These are phyloP conservation scores for Nephrotoma flavescens DNA, from an alignment of 2,888 invertebrate species.

Conservation along the genomic window DNA sequence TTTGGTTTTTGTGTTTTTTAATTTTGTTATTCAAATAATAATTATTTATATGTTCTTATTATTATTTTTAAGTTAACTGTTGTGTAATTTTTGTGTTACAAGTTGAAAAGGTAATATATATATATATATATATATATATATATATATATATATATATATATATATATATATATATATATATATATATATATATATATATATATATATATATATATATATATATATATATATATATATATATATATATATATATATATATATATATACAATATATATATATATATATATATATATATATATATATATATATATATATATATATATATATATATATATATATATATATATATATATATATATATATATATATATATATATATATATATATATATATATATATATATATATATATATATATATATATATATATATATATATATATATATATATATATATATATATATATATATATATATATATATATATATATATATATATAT, in stretches of 20 bases:
- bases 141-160: background rate
- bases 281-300: background rate
- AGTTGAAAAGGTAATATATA: background rate
- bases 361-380: background rate
- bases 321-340: background rate
- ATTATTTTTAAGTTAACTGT: background rate
- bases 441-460: background rate
- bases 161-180: background rate
- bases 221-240: too few species aligned
- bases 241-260: too few species aligned
- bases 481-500: background rate
- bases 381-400: background rate
- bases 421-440: background rate
- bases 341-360: background rate
- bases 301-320: background rate
- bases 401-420: background rate
- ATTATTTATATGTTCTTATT: background rate
- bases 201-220: background rate
- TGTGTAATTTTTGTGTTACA: background rate
- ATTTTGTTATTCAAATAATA: background rate
- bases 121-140: background rate
- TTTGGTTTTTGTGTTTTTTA: conserved; percentile 4
- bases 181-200: background rate
- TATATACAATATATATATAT: background rate
- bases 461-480: background rate